phyloP scores from a whole-genome alignment of 2,888 invertebrate species.

The Ennomos fuscantarius region DNA sequence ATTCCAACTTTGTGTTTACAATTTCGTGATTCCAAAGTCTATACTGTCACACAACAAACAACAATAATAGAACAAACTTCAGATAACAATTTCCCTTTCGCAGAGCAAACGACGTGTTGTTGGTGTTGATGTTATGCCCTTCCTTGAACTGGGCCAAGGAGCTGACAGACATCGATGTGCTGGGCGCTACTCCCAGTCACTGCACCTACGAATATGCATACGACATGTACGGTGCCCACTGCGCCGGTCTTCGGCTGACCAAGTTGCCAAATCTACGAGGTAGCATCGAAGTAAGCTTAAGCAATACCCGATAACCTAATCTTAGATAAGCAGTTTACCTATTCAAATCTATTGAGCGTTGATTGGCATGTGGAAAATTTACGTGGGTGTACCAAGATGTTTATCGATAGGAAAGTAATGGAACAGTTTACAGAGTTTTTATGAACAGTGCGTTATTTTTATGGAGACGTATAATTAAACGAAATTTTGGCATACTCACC shows the following conservation, averaged over 20 bases:
- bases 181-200: conserved; percentile 61
- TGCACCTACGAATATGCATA: conserved; percentile 81
- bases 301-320: conserved; percentile 40
- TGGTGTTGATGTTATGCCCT: conserved; percentile 47
- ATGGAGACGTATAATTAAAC: too few relatives aligned
- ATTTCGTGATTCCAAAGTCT: too few relatives aligned
- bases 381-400: conserved; percentile 13
- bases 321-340: conserved; percentile 36
- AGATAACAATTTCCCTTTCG: conserved; percentile 40
- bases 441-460: too few relatives aligned
- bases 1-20: too few relatives aligned
- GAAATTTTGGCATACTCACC: too few relatives aligned
- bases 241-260: conserved; percentile 73
- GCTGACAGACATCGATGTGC: conserved; percentile 67
- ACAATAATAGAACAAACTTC: too few relatives aligned
- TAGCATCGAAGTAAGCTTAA: conserved; percentile 79
- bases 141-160: conserved; percentile 53
- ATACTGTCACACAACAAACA: too few relatives aligned
- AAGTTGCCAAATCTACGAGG: conserved; percentile 80
- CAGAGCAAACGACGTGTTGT: conserved; percentile 52
- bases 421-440: too few relatives aligned
- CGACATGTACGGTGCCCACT: conserved; percentile 84
- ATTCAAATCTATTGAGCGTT: conserved; percentile 39
- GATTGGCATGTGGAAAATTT: conserved; percentile 29
- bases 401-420: conserved; percentile 4